Conservation (phyloP, 1,140 invertebrate species). For the Halictus rubicundus region DNA sequence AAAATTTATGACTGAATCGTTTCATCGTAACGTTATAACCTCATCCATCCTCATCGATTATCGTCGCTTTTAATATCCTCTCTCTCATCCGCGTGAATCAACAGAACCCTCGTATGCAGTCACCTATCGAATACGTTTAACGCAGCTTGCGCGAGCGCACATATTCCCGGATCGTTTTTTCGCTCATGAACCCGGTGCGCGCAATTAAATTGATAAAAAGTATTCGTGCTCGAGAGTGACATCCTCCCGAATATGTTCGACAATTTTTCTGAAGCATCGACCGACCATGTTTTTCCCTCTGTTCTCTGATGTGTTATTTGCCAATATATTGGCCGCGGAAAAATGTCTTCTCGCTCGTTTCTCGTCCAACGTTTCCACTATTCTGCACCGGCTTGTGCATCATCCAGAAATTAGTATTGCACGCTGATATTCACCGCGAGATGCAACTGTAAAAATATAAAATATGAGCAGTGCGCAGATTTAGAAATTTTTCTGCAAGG, state of each 20-base stretch:
- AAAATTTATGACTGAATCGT: conserved; percentile 61
- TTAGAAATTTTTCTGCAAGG: too few species aligned
- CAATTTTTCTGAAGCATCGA: background rate
- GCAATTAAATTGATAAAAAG: background rate
- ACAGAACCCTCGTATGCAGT: conserved; percentile 38
- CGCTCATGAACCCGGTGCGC: background rate
- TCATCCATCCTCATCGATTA: conserved; percentile 65
- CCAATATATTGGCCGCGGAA: too few species aligned
- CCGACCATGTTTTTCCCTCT: background rate
- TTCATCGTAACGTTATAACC: conserved; percentile 56
- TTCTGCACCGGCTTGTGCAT: too few species aligned
- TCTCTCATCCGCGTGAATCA: conserved; percentile 52
- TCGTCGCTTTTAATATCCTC: conserved; percentile 61
- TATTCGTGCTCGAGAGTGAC: background rate
- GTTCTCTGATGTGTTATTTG: background rate
- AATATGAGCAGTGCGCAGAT: too few species aligned
- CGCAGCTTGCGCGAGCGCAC: background rate
- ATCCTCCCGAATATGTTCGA: background rate
- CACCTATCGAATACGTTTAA: conserved; percentile 50
- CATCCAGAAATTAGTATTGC: too few species aligned
- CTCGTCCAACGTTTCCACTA: too few species aligned
- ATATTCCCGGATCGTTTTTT: background rate
- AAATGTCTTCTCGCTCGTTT: too few species aligned
- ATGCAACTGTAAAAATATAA: too few species aligned
- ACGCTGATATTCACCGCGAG: too few species aligned